phyloP scores from a whole-genome alignment of 2,888 invertebrate genomes.

The Cloeon dipterum region DNA sequence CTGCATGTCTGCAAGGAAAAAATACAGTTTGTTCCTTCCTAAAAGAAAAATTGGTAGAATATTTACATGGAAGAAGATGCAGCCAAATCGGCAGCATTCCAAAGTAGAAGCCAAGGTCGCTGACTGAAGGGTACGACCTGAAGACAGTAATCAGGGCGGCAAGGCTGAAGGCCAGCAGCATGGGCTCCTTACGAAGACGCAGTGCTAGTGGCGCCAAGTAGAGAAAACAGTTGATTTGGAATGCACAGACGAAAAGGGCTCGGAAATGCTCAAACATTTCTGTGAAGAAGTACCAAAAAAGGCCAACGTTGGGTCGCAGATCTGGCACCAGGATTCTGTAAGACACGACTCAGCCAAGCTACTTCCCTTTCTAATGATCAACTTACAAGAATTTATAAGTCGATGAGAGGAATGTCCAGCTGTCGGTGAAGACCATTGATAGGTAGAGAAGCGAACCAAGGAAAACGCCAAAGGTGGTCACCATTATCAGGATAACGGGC shows the following conservation, averaged over 20 bases:
- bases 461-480: conserved; percentile 26
- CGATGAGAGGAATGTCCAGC: conserved; percentile 27
- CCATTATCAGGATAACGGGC: conserved; percentile 17
- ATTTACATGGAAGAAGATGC: conserved; percentile 60
- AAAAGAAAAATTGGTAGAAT: not conserved
- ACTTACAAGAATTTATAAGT: conserved; percentile 68
- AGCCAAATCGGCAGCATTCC: conserved; percentile 79
- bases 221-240: conserved; percentile 86
- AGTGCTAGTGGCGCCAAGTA: conserved; percentile 75
- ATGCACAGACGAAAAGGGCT: conserved; percentile 80
- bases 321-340: conserved; percentile 76
- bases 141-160: conserved; percentile 73
- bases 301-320: conserved; percentile 85
- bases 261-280: conserved; percentile 99
- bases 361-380: no score
- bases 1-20: conserved; percentile 52
- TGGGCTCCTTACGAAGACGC: conserved; percentile 53
- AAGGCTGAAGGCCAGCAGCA: conserved; percentile 55
- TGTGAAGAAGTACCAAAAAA: conserved; percentile 99
- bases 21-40: not conserved
- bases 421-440: conserved; percentile 37
- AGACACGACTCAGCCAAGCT: conserved; percentile 17
- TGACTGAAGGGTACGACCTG: conserved; percentile 90
- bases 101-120: conserved; percentile 82
- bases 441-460: conserved; percentile 29